Evolutionary conservation across 2,797 vertebrate species (phyloP).

Genomic region (Anomalospiza imberbis): DNA sequence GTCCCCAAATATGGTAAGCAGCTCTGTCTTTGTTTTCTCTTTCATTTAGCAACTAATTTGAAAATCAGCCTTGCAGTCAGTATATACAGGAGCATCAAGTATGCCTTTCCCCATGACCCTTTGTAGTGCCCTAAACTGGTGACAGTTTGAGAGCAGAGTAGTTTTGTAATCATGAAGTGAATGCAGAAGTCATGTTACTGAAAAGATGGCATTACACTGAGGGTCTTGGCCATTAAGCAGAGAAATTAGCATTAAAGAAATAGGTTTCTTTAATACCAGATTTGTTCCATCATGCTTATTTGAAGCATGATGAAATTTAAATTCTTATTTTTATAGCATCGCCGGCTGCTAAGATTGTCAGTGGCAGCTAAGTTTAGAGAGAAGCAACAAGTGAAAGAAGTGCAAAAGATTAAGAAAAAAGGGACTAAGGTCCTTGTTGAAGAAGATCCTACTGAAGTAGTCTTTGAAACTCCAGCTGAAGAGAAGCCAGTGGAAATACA

Average conservation of each 20-base stretch:
- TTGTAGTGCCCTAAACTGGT: neutral
- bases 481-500: conserved; percentile 82
- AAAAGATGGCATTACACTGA: neutral
- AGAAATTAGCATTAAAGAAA: neutral
- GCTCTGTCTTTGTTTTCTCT: neutral
- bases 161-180: neutral
- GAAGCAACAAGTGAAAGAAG: conserved; percentile 89
- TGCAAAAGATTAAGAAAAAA: conserved; percentile 81
- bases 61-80: neutral
- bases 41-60: neutral
- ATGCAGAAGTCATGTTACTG: neutral
- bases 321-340: conserved; percentile 75
- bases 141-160: neutral
- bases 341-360: conserved; percentile 80
- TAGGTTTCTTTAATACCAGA: neutral
- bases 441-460: conserved; percentile 85
- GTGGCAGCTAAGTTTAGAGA: conserved; percentile 86
- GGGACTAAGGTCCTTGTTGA: conserved; percentile 73
- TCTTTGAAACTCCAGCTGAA: conserved; percentile 84
- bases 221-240: neutral
- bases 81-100: neutral
- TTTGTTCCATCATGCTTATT: neutral
- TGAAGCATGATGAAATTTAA: neutral
- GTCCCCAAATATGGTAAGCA: conserved; percentile 91
- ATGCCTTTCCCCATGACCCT: neutral